Evolutionary conservation across 2,113 vertebrate genomes (phyloP).

Genomic region (Rhea americana): DNA sequence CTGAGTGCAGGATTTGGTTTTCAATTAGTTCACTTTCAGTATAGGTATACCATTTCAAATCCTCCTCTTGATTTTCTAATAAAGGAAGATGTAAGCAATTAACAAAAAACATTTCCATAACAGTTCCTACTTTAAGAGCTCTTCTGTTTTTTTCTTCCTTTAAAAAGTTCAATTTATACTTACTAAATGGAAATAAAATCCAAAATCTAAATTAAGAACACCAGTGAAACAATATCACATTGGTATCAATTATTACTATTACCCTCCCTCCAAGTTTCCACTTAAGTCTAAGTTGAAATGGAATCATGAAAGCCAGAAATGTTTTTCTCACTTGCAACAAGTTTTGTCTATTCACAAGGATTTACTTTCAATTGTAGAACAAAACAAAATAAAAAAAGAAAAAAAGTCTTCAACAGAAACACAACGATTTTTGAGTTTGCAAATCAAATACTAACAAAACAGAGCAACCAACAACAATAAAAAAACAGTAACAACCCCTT

Average conservation of each 20-base stretch:
- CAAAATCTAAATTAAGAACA: not conserved
- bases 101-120: not conserved
- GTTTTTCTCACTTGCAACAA: not conserved
- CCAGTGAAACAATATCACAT: fast-evolving
- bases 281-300: not conserved
- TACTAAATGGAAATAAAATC: not conserved
- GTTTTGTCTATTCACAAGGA: not conserved
- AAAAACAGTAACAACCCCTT: not conserved
- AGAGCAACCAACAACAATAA: too few relatives aligned
- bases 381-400: not conserved
- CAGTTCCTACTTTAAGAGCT: not conserved
- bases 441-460: not conserved
- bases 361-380: not conserved
- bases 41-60: fast-evolving
- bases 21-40: not conserved
- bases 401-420: not conserved
- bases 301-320: not conserved
- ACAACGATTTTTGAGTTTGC: not conserved
- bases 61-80: not conserved
- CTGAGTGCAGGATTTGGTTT: not conserved
- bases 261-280: not conserved
- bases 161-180: not conserved
- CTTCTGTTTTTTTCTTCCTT: fast-evolving
- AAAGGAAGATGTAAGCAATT: not conserved
- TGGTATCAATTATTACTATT: not conserved